Evolutionary conservation across 2,113 vertebrate genomes (phyloP).

Genomic region (Bagarius yarrelli): DNA sequence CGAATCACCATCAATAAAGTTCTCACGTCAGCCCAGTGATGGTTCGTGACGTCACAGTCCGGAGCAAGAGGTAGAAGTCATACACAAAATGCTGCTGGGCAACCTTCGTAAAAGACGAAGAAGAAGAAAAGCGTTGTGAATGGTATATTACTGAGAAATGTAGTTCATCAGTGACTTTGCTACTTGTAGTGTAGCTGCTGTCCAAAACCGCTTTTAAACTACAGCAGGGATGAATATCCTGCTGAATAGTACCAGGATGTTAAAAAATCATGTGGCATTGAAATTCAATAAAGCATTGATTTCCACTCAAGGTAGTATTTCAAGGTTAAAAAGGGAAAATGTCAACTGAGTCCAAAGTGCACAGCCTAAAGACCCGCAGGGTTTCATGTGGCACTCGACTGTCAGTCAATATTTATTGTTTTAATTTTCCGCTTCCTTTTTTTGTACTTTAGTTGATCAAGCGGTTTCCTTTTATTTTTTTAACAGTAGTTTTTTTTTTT

Average conservation of each 20-base stretch:
- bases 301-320: conserved; percentile 8
- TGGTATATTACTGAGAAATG: no score
- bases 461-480: not conserved
- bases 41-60: no score
- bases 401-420: not conserved
- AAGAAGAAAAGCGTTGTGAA: no score
- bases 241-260: not conserved
- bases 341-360: not conserved
- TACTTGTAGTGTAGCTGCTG: no score
- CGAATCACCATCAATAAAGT: no score
- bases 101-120: no score
- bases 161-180: no score
- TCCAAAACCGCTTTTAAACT: no score
- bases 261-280: conserved; percentile 12
- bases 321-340: conserved; percentile 33
- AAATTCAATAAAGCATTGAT: conserved; percentile 16
- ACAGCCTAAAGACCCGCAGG: not conserved
- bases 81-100: no score
- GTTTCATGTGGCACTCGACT: not conserved
- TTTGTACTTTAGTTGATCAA: not conserved
- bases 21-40: no score
- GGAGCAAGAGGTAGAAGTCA: no score
- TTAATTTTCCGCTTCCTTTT: not conserved
- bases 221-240: not conserved
- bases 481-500: not conserved